Evolutionary conservation across 2,888 invertebrate species (phyloP), one percentile per base, ranked within the genome.

Genomic region (Holacanthella duospinosa): DNA sequence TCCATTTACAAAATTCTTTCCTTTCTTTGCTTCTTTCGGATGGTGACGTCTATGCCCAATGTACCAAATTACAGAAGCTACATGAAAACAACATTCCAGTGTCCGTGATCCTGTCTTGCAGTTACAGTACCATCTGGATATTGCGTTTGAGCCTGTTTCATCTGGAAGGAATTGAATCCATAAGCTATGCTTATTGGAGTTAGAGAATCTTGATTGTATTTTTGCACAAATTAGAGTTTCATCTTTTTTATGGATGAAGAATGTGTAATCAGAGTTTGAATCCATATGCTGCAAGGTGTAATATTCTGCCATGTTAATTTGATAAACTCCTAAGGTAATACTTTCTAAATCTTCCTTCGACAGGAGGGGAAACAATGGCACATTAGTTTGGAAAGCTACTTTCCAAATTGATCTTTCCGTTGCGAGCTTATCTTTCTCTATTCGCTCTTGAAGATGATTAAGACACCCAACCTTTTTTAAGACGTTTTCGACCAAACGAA

Each of bases 71-170:
- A 61, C 36, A 1, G 29, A 21, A 21, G 55, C 19, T 1, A 55
- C 24, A 43, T 61, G 61, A 26, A 24, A 4, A 61, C 61, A 61
- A 27, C 55, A 55, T 4, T 55, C 61, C 3, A 61, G 16, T 9
- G 55, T 55, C 24, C 61, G 54, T 25, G 61, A 55, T 36, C 61
- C 61, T 4, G 25, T 25, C 19, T 19, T 29, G 36, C 61, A 61
- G 12, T 4, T 29, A 21, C 61, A 61, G 26, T 55, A 61, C 61
- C 61, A 61, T 3, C 55, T 28, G n/a, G n/a, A n/a, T n/a, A n/a
- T n/a, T n/a, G n/a, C n/a, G n/a, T n/a, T n/a, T n/a, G n/a, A n/a
- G n/a, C n/a, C n/a, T n/a, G n/a, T n/a, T n/a, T n/a, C n/a, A n/a
- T n/a, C n/a, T n/a, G n/a, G n/a, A n/a, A n/a, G 24, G 53, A 25